phyloP scores from a whole-genome alignment of 2,888 invertebrate species.

The Geophilus truncorum region DNA sequence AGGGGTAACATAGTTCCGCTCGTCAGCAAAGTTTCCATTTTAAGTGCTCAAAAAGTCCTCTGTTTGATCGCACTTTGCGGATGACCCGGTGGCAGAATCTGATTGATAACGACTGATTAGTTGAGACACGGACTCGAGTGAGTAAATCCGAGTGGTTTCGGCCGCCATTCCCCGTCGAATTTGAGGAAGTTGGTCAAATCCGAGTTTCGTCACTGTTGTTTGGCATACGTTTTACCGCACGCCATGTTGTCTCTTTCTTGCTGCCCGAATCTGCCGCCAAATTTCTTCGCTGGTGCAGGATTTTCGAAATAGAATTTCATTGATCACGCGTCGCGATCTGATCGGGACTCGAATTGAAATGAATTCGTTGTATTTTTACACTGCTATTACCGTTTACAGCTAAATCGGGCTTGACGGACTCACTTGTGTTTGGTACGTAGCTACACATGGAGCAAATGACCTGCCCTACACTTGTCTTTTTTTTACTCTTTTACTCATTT shows the following conservation, averaged over 20 bases:
- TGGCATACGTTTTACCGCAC: slow-evolving; percentile 32
- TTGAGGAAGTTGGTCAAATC: not conserved
- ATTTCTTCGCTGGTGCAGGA: not conserved
- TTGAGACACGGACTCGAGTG: not conserved
- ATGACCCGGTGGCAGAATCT: not conserved
- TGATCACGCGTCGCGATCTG: not conserved
- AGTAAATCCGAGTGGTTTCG: not conserved
- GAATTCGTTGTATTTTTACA: not conserved
- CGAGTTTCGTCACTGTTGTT: slow-evolving; percentile 29
- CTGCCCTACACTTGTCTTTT: not conserved
- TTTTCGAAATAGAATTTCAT: not conserved
- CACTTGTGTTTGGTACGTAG: not conserved
- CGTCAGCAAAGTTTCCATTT: not conserved
- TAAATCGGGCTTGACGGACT: not conserved
- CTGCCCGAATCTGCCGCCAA: slow-evolving; percentile 31
- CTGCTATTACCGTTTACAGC: not conserved
- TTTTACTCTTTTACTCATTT: too few species aligned
- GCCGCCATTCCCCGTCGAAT: not conserved
- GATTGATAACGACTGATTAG: not conserved
- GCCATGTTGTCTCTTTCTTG: slow-evolving; percentile 33
- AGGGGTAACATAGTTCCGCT: not conserved
- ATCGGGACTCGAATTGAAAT: not conserved
- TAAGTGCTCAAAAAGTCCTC: not conserved
- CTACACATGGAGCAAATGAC: not conserved
- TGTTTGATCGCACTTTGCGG: not conserved